Percentiles rank a stretch among this genome's conserved stretches.
phyloP scores from a whole-genome alignment of 2,888 invertebrate genomes.

The Drosophila maculinotata region DNA sequence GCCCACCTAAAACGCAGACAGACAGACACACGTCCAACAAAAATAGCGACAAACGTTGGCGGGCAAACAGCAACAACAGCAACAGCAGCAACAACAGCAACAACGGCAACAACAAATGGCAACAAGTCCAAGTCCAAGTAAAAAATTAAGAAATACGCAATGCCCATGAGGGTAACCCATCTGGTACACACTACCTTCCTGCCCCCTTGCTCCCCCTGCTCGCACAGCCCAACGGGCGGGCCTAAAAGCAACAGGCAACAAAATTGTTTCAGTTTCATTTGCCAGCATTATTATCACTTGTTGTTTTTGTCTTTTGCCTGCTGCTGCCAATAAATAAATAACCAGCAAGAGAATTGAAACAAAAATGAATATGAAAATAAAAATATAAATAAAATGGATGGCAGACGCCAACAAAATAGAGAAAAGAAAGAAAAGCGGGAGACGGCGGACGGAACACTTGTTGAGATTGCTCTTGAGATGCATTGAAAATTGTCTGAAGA shows the following conservation, averaged over 20 bases:
- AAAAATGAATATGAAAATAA: slow-evolving; percentile 38
- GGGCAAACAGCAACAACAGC: slow-evolving; percentile 27
- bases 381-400: slow-evolving; percentile 34
- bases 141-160: slow-evolving; percentile 18
- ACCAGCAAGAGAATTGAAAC: slow-evolving; percentile 22
- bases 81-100: slow-evolving; percentile 4
- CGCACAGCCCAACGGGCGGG: background rate
- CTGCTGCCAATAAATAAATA: slow-evolving; percentile 48
- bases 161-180: slow-evolving; percentile 39
- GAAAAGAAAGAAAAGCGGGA: slow-evolving; percentile 12
- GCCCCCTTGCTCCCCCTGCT: background rate
- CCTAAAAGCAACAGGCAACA: slow-evolving; percentile 25
- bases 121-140: slow-evolving; percentile 72
- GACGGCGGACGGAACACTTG: slow-evolving; percentile 41
- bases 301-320: slow-evolving; percentile 14
- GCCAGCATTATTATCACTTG: background rate
- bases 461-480: slow-evolving; percentile 32
- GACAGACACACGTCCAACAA: slow-evolving; percentile 37
- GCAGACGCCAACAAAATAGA: slow-evolving; percentile 48
- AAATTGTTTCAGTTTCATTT: slow-evolving; percentile 15
- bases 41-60: slow-evolving; percentile 54
- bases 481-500: slow-evolving; percentile 20
- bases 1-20: slow-evolving; percentile 68
- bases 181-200: slow-evolving; percentile 19
- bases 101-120: slow-evolving; percentile 23